Evolutionary conservation across 1,140 invertebrate species (phyloP), one percentile per base, ranked within the genome.

Genomic region (Drosophila subpulchrella): DNA sequence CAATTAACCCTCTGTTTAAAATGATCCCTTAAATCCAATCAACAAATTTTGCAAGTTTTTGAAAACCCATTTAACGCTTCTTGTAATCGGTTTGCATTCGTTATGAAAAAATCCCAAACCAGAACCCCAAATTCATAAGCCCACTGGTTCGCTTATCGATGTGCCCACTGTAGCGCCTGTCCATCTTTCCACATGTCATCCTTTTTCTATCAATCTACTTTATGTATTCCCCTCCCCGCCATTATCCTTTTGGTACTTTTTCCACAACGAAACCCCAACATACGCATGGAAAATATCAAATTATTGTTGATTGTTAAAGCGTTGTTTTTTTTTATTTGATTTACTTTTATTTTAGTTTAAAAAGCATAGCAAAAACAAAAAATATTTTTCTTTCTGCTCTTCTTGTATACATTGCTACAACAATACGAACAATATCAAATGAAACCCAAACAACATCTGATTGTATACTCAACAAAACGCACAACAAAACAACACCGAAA

Each of bases 281-380:
- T 82, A 90, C 86, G 86, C 90, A 80, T 91, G 89, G 89, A 82
- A 91, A 82, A 89, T 90, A 91, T 85, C 88, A 82, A 82, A 85
- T 74, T 42, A 72, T 56, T 79, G 80, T 88, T 88, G 61, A 84
- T 71, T 86, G 84, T 91, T 91, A 90, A 88, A 84, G 73, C 67
- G 68, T 88, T 84, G 51, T 91, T 89, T 82, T 75, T 88, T 89
- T 81, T 88, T 79, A 44, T 90, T 84, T 75, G 62, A 73, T 79
- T 80, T 60, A 81, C 74, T 91, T 85, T 76, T 88, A 77, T 91
- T 86, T 85, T 91, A 91, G 89, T 91, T 76, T 91, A 91, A 91
- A 89, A 62, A 72, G 60, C 56, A 62, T 72, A 85, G 74, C 81
- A 85, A 88, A 88, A 75, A 67, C 82, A 80, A 86, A 91, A 66